These are phyloP conservation scores for Xenopus petersii DNA, from an alignment of 2,797 vertebrate species.

Conservation along the genomic window DNA sequence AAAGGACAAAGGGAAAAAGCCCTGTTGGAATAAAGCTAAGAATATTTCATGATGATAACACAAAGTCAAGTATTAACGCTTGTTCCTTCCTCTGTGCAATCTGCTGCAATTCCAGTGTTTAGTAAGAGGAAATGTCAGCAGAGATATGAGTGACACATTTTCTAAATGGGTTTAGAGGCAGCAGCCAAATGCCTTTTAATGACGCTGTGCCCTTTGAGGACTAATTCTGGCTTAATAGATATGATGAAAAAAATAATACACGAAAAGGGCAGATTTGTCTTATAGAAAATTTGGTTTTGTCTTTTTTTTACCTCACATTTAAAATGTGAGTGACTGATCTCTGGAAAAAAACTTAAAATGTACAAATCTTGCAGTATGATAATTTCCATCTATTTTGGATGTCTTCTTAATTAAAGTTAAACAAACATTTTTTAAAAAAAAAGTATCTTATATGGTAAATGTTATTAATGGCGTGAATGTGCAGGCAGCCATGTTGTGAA, in stretches of 20 bases:
- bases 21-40: slow-evolving; percentile 10
- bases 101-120: slow-evolving; percentile 25
- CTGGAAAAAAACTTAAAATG: not conserved
- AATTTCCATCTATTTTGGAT: no score
- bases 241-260: slow-evolving; percentile 15
- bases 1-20: not conserved
- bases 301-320: not conserved
- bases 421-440: no score
- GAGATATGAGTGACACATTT: slow-evolving; percentile 38
- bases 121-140: slow-evolving; percentile 37
- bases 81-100: slow-evolving; percentile 7
- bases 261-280: slow-evolving; percentile 18
- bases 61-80: slow-evolving; percentile 14
- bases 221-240: slow-evolving; percentile 39
- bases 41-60: slow-evolving; percentile 5
- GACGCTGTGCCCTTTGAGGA: slow-evolving; percentile 33
- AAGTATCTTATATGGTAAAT: no score
- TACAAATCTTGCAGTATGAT: no score
- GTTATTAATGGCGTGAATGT: no score
- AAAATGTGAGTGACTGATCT: not conserved
- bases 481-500: no score
- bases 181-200: slow-evolving; percentile 29
- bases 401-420: no score
- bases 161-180: slow-evolving; percentile 30
- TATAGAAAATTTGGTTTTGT: not conserved